Evolutionary conservation across 2,888 invertebrate species (phyloP).

Genomic region (Charanyca ferruginea): DNA sequence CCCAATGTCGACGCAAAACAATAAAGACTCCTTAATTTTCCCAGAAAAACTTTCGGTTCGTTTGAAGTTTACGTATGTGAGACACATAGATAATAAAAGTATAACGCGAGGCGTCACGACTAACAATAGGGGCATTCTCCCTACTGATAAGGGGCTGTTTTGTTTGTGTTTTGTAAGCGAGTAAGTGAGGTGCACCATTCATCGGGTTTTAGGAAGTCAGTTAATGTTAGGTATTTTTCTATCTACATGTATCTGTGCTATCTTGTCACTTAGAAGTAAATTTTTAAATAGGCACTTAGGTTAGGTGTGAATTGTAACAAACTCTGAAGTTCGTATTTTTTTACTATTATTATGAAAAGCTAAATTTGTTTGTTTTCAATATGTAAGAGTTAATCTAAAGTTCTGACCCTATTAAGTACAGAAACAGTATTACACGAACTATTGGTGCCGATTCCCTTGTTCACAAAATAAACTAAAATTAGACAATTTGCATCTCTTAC

Average conservation of each 20-base stretch:
- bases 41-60: conserved; percentile 62
- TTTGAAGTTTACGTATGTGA: conserved; percentile 80
- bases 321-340: neutral
- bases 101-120: conserved; percentile 52
- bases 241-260: conserved; percentile 8
- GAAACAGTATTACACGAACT: no score
- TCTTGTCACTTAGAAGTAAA: neutral
- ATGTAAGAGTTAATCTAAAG: no score
- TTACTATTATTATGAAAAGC: no score
- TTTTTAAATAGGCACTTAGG: conserved; percentile 5
- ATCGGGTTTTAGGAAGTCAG: conserved; percentile 45
- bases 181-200: conserved; percentile 33
- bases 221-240: conserved; percentile 33
- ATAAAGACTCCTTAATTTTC: conserved; percentile 54
- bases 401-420: no score
- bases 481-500: no score
- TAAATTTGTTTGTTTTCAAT: no score
- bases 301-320: neutral
- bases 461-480: no score
- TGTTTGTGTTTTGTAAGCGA: conserved; percentile 48
- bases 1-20: conserved; percentile 24
- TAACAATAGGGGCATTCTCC: conserved; percentile 73
- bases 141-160: conserved; percentile 73
- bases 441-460: no score
- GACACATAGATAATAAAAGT: conserved; percentile 71